Evolutionary conservation across 1,140 invertebrate species (phyloP).

Genomic region (Trichonephila clavipes): DNA sequence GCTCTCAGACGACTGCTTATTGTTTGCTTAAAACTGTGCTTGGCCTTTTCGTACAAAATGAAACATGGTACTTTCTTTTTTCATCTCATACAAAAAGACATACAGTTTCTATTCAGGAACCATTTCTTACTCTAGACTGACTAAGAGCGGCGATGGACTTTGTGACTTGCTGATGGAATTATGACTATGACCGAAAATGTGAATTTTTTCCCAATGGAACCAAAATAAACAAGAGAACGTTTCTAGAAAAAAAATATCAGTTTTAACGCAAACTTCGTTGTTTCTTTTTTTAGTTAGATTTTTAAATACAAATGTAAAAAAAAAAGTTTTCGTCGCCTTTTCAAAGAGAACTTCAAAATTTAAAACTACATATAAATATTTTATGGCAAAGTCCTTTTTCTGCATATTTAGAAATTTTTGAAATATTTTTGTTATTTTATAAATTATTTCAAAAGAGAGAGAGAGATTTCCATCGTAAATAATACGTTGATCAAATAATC

Average conservation of each 20-base stretch:
- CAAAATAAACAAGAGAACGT: conserved; percentile 39
- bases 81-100: conserved; percentile 42
- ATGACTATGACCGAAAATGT: neutral
- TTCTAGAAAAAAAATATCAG: neutral
- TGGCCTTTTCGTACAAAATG: conserved; percentile 54
- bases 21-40: conserved; percentile 54
- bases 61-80: conserved; percentile 58
- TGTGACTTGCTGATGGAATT: neutral
- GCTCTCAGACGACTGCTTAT: conserved; percentile 51
- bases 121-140: conserved; percentile 14
- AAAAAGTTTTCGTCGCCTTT: neutral
- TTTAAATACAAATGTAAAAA: neutral
- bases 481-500: no score
- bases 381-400: neutral
- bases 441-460: no score
- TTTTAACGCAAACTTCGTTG: no score
- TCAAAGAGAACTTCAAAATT: neutral
- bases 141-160: conserved; percentile 20
- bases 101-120: conserved; percentile 36
- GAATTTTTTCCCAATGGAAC: neutral
- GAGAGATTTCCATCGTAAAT: no score
- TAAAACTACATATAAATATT: neutral
- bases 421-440: no score
- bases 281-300: no score
- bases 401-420: neutral